Evolutionary conservation across 2,888 invertebrate species (phyloP), one percentile per base, ranked within the genome.

Genomic region (Mesorhabditis sp.): DNA sequence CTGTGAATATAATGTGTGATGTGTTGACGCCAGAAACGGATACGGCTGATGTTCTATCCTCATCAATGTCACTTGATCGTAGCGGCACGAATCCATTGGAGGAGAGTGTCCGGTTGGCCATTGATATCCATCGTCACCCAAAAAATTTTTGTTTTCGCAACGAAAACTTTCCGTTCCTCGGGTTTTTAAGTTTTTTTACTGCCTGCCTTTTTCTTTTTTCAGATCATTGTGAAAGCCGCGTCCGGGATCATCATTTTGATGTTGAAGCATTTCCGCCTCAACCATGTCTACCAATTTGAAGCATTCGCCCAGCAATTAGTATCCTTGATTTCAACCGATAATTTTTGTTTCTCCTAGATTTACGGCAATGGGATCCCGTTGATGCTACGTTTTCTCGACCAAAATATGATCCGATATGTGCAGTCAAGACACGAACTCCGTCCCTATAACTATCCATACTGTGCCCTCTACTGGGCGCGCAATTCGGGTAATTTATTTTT

Each of bases 331-430:
- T 58, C n/a, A 28, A 28, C 28, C 28, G 28, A 28, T 28, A 28
- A 28, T 28, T 28, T 28, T 13, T n/a, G 58, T 10, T 58, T 13
- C n/a, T 58, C 10, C 58, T 41, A 69, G 70, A 95, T 98, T 7
- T 97, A 97, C 88, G 97, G 97, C 72, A 98, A 98, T 87, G 98
- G 97, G 86, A 95, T 99, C 87, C 98, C 98, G 0, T 88, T 98
- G 74, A 94, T 98, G 41, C 89, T 99, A 69, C 98, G 98, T 87
- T 98, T 98, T 88, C 93, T 99, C 87, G 99, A 98, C 88, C 73
- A 76, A 71, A 76, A 78, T 65, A 75, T 76, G 50, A 74, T 65
- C 65, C 67, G 76, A 50, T 71, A 75, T 15, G 93, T 97, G 72
- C 92, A 93, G 84, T 92, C 95, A 63, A 95, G 94, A 87, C 95